Percentiles rank a stretch among this genome's conserved stretches.
Conservation (phyloP, 2,113 vertebrate genomes). For the Seriola aureovittata region DNA sequence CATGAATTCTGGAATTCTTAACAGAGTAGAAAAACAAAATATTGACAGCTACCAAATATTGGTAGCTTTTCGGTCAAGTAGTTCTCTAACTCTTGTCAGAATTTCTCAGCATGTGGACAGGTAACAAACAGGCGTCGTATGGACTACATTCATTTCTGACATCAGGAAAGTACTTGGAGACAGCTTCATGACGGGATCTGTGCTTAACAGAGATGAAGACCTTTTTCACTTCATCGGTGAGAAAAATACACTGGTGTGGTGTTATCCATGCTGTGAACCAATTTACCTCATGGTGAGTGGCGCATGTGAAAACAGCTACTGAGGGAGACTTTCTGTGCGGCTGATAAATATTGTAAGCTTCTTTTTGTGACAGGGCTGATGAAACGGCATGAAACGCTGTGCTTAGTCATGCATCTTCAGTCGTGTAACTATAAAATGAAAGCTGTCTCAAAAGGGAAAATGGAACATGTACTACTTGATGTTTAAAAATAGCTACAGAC, state of each 20-base stretch:
- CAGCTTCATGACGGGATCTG: background rate
- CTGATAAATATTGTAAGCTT: conserved; percentile 11
- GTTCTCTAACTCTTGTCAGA: too few species aligned
- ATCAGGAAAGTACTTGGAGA: background rate
- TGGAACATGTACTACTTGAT: background rate
- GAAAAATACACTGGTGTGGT: background rate
- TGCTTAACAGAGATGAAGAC: background rate
- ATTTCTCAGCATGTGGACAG: too few species aligned
- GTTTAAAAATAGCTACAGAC: background rate
- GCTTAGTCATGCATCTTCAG: background rate
- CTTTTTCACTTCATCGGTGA: background rate
- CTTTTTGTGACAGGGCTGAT: conserved; percentile 9
- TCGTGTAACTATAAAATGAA: background rate
- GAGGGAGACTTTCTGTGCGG: background rate
- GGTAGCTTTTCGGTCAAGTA: too few species aligned
- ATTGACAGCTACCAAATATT: too few species aligned
- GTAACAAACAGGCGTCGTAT: too few species aligned
- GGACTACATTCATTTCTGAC: background rate
- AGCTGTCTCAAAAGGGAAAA: background rate
- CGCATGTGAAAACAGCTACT: background rate
- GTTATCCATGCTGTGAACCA: background rate
- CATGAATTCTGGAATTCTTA: too few species aligned
- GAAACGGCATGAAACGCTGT: conserved; percentile 31
- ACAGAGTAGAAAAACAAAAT: too few species aligned
- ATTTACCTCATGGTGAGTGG: background rate